phyloP scores from a whole-genome alignment of 2,888 invertebrate species.

The Lagria hirta region DNA sequence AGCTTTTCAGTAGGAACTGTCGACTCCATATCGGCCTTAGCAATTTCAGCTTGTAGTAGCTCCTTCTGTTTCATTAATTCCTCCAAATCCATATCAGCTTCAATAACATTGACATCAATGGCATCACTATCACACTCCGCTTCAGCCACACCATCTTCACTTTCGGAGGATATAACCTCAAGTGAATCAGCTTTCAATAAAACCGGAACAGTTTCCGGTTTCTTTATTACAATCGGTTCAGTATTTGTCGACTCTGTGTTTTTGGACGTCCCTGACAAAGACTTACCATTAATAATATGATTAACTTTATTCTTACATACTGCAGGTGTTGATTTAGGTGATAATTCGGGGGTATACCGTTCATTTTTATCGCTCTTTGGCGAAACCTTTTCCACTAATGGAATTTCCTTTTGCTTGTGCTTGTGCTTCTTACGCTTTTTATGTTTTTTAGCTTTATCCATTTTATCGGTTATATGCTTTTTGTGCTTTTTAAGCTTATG shows the following conservation, averaged over 20 bases:
- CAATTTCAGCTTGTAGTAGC: slow-evolving; percentile 77
- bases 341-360: slow-evolving; percentile 51
- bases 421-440: slow-evolving; percentile 67
- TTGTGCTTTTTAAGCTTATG: slow-evolving; percentile 62
- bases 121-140: slow-evolving; percentile 72
- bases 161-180: slow-evolving; percentile 69
- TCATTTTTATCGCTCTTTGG: slow-evolving; percentile 45
- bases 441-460: slow-evolving; percentile 63
- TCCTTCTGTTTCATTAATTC: slow-evolving; percentile 90
- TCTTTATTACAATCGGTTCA: too few species aligned
- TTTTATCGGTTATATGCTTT: slow-evolving; percentile 56
- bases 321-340: slow-evolving; percentile 35
- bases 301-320: slow-evolving; percentile 38
- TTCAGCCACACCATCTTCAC: slow-evolving; percentile 64
- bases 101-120: slow-evolving; percentile 69
- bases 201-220: too few species aligned
- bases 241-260: slow-evolving; percentile 41
- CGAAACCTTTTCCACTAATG: slow-evolving; percentile 52
- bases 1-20: slow-evolving; percentile 25
- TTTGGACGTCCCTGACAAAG: slow-evolving; percentile 39
- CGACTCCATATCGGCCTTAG: slow-evolving; percentile 65
- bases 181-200: slow-evolving; percentile 52
- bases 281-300: slow-evolving; percentile 47
- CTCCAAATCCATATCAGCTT: slow-evolving; percentile 84
- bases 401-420: slow-evolving; percentile 55